Base-by-base conservation (phyloP, 1,140 invertebrate genomes). In the Papilio xuthus region DNA sequence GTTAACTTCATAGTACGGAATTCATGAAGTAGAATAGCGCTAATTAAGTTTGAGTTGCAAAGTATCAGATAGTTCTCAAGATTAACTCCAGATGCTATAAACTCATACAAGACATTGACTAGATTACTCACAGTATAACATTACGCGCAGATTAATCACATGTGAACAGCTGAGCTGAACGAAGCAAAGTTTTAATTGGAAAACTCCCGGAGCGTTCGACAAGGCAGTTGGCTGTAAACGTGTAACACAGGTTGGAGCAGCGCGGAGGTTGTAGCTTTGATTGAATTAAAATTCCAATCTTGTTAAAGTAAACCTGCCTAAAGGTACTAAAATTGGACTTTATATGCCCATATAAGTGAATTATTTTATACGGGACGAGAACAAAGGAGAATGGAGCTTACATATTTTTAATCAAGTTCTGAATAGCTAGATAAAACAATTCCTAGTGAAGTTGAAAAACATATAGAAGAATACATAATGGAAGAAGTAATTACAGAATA, bases 171-270 rank as follows among this genome's bases (percentile, higher is more conserved):
- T 42, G 71, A 73, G 71, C 71, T 73, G 42, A 73, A 42, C 71
- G 71, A 50, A 73, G 37, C 41, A 73, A 73, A 73, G 71, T 73
- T 73, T 73, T 73, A 73, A 73, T 73, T 73, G 42, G 71, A 73
- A 73, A 73, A 73, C 71, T 73, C 71, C 32, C 37, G 37, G 71
- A 47, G 71, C 71, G 71, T 73, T 73, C 71, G 71, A 73, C 71
- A 28, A 73, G 71, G 37, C 20, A 26, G 71, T 47, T 44, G 71
- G 20, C 42, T 47, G 71, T 73, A 73, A 47, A 73, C 71, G 71
- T 44, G 70, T 73, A 73, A 73, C 71, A 41, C 42, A 47, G 69
- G 69, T 70, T 41, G 32, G 37, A 42, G 12, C 28, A 15, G 32
- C 69, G 69, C 32, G 32, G 18, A 73, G 71, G 20, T 26, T 41